Conservation (phyloP, 2,888 invertebrate species). For the Sipha maydis region DNA sequence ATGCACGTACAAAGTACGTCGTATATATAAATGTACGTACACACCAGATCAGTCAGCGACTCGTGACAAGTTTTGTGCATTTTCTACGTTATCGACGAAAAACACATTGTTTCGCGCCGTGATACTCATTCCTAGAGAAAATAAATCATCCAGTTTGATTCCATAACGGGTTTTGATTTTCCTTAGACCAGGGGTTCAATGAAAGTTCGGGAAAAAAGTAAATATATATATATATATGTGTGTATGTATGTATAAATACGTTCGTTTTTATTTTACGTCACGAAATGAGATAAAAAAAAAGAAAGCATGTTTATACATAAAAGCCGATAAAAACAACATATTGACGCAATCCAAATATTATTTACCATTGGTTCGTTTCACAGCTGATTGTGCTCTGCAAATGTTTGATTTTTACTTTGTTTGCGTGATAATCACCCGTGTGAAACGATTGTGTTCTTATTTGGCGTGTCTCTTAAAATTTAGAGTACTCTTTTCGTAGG, state of each 20-base stretch:
- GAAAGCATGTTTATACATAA: neutral
- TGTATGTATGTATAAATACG: too few species aligned
- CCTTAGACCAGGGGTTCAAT: neutral
- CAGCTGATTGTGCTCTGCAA: slow-evolving; percentile 36
- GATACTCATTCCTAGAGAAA: neutral
- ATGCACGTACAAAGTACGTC: slow-evolving; percentile 11
- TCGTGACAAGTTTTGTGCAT: slow-evolving; percentile 41
- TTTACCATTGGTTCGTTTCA: slow-evolving; percentile 37
- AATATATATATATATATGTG: too few species aligned
- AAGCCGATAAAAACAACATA: slow-evolving; percentile 13
- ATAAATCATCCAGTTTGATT: slow-evolving; percentile 38
- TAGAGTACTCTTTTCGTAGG: neutral
- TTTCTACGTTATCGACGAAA: slow-evolving; percentile 38
- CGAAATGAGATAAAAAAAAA: neutral
- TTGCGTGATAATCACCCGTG: slow-evolving; percentile 15
- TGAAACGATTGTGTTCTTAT: neutral
- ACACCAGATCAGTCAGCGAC: slow-evolving; percentile 24
- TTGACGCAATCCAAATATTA: slow-evolving; percentile 38
- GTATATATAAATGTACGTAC: neutral
- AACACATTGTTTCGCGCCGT: slow-evolving; percentile 6
- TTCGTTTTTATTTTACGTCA: neutral
- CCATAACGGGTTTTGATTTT: slow-evolving; percentile 19
- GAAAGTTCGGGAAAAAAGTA: neutral
- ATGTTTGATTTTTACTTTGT: slow-evolving; percentile 21
- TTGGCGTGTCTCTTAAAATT: neutral